These are phyloP conservation scores for human (Homo sapiens) DNA, from an alignment of 2,113 vertebrate species.

Conservation along the genomic window DNA sequence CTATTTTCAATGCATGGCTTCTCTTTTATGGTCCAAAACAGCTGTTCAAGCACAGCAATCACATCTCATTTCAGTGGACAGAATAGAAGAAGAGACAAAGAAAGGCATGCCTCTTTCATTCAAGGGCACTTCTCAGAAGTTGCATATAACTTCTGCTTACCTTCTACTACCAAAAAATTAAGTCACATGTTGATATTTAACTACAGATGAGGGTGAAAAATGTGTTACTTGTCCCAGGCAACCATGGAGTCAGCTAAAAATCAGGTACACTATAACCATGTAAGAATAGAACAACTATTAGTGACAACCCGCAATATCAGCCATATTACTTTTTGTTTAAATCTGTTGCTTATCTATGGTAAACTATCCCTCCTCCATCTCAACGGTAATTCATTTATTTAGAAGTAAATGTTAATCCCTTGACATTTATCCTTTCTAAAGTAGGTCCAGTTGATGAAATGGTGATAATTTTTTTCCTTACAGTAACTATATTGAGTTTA, in stretches of 20 bases:
- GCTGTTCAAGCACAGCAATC: neutral
- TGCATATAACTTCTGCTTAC: neutral
- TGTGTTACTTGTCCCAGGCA: neutral
- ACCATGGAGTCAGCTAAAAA: neutral
- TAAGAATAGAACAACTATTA: neutral
- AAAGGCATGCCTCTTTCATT: neutral
- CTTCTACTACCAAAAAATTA: neutral
- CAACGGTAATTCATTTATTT: neutral
- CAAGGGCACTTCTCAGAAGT: neutral
- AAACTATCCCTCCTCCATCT: neutral
- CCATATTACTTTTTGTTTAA: neutral
- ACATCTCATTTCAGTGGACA: neutral
- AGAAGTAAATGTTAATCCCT: neutral
- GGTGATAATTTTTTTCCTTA: neutral
- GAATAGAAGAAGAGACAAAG: neutral
- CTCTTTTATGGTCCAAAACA: neutral
- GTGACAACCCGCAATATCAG: neutral
- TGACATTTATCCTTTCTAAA: neutral
- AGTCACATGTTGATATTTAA: neutral
- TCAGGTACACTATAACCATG: neutral
- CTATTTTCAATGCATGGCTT: neutral
- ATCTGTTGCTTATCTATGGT: neutral
- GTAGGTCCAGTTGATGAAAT: neutral
- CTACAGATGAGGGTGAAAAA: neutral
- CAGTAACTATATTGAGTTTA: neutral